Evolutionary conservation across 2,888 invertebrate species (phyloP), one percentile per base, ranked within the genome.

Genomic region (Volucella bombylans): DNA sequence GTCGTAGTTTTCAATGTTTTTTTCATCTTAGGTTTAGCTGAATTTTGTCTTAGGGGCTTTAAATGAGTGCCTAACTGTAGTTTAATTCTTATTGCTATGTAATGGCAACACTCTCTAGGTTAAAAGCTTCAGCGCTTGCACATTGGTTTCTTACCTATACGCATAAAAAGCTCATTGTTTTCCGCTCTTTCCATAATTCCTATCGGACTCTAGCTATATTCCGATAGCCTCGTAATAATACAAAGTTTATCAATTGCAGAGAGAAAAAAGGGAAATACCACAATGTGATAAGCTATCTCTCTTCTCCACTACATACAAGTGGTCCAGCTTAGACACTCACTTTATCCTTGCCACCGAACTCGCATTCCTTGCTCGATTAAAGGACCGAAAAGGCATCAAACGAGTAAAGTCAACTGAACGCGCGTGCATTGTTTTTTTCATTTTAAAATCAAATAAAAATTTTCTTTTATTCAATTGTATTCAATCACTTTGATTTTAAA

Each of bases 321-420:
- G 55, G 31, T 31, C 38, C 55, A 54, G 41, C 47, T 76, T 57
- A 23, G 76, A 50, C 57, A 76, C 71, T 74, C 12, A 23, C 52
- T 68, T 54, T 55, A 50, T 79, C 73, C 59, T 62, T 59, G 54
- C 65, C 69, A 73, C 38, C 52, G 68, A 65, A 69, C 31, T 79
- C 52, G 41, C 65, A 61, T 69, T 15, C 43, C 43, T 79, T 61
- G 65, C 65, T 83, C 83, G 69, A 65, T 74, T 71, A 72, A 65
- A 80, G 74, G 61, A 76, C 79, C 49, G 61, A 65, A 45, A 83
- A 81, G 39, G 23, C 55, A 65, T 69, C 54, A 31, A 72, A 72
- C 57, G 57, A 65, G 59, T 18, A 52, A 72, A 65, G 78, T 59
- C 71, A 72, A 62, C 65, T 72, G 50, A 72, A 57, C 74, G 83